Evolutionary conservation across 2,797 vertebrate genomes (phyloP).

Genomic region (Chrosomus eos): DNA sequence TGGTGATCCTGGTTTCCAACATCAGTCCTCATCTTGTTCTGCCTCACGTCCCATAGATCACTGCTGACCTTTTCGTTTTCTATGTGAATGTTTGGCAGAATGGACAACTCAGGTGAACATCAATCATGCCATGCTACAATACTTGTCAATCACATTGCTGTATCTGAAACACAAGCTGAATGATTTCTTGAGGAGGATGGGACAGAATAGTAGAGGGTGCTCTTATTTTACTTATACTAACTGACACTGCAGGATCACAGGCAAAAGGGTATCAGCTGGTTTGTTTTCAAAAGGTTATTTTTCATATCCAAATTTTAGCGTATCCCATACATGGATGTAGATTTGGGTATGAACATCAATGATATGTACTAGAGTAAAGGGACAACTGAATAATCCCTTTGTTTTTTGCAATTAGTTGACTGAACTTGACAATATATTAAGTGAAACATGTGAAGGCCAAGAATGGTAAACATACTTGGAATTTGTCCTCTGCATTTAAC

Average conservation of each 20-base stretch:
- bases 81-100: constrained; percentile 22
- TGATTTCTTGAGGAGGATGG: neutral
- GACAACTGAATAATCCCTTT: neutral
- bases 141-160: constrained; percentile 50
- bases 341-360: neutral
- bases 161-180: constrained; percentile 37
- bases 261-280: neutral
- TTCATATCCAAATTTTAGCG: neutral
- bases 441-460: no score
- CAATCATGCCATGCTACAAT: constrained; percentile 38
- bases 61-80: constrained; percentile 55
- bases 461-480: no score
- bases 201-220: neutral
- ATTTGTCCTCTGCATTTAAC: no score
- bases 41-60: constrained; percentile 36
- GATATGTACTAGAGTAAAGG: neutral
- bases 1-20: constrained; percentile 5
- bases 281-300: neutral
- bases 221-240: neutral
- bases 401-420: neutral
- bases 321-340: neutral
- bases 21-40: constrained; percentile 39
- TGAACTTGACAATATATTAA: neutral
- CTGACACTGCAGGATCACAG: neutral
- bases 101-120: constrained; percentile 2